Evolutionary conservation across 2,888 invertebrate genomes (phyloP), one percentile per base, ranked within the genome.

Genomic region (Drosophila putrida): DNA sequence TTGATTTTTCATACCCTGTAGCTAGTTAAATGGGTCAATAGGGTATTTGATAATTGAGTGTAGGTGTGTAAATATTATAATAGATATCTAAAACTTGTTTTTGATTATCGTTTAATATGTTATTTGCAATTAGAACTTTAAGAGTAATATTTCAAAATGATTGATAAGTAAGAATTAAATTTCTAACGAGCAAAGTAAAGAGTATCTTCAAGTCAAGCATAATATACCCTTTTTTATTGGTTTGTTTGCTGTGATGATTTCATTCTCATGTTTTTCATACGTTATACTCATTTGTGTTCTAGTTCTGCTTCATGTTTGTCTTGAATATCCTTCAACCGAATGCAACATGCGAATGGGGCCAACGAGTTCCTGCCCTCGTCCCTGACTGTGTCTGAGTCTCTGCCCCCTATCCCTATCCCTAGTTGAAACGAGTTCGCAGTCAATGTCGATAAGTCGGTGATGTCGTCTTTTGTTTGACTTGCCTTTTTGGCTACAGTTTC

Each of bases 281-380:
- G 28, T 41, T 28, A 20, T 13, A 8, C 15, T 13, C 38, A 46
- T 44, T 57, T 53, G 46, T 36, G 46, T 49, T 43, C 33, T 43
- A 71, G 59, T 25, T 74, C 25, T 59, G 53, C 55, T 70, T 59
- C 13, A 28, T 47, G 57, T 53, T 81, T 75, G 67, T 50, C 64
- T 54, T 41, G 36, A 38, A 43, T 62, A 71, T 75, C 75, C 84
- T 72, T 67, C 50, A 51, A 70, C 44, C 77, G 44, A 38, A 68
- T 78, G 87, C 87, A 82, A 78, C 83, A 82, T 69, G 83, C 80
- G 72, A 78, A 31, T 27, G 68, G 39, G 63, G 46, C 27, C 58
- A 53, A 33, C 35, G 15, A 58, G 33, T 47, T 36, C 38, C 46
- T 46, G 27, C 31, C 39, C 28, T 35, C 53, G 5, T 43, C 38